phyloP scores from a whole-genome alignment of 2,797 vertebrate species.

The Sciurus carolinensis region DNA sequence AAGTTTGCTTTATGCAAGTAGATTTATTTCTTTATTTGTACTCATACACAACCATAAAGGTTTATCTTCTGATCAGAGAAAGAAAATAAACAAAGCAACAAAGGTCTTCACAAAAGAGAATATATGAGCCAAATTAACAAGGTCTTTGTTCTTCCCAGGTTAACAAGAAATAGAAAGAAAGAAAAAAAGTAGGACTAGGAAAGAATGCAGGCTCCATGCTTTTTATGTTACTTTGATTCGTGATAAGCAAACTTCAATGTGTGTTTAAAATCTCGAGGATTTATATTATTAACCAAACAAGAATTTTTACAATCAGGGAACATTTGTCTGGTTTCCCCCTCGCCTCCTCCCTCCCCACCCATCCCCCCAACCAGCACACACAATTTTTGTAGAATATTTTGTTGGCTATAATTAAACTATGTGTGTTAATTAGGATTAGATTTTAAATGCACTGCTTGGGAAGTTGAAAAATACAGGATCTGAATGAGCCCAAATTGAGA shows the following conservation, averaged over 20 bases:
- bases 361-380: constrained; percentile 85
- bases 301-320: constrained; percentile 89
- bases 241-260: constrained; percentile 86
- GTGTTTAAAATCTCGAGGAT: constrained; percentile 87
- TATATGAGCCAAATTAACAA: constrained; percentile 64
- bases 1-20: constrained; percentile 76
- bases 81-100: constrained; percentile 81
- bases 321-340: constrained; percentile 88
- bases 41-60: constrained; percentile 77
- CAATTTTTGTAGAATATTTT: constrained; percentile 90
- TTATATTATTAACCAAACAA: constrained; percentile 89
- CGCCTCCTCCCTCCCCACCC: constrained; percentile 82
- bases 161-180: constrained; percentile 77
- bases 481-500: constrained; percentile 91
- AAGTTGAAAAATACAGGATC: constrained; percentile 90
- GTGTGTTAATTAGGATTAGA: constrained; percentile 91
- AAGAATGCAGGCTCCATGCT: constrained; percentile 50
- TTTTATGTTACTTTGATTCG: constrained; percentile 82
- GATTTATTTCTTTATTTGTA: constrained; percentile 84
- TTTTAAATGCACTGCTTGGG: constrained; percentile 90
- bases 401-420: constrained; percentile 91
- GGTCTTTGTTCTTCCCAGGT: constrained; percentile 84
- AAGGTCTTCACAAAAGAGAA: constrained; percentile 70
- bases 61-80: constrained; percentile 80
- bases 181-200: background rate